Percentiles rank a stretch among this genome's conserved stretches.
phyloP scores from a whole-genome alignment of 2,888 invertebrate species.

The Tuberolachnus salignus region DNA sequence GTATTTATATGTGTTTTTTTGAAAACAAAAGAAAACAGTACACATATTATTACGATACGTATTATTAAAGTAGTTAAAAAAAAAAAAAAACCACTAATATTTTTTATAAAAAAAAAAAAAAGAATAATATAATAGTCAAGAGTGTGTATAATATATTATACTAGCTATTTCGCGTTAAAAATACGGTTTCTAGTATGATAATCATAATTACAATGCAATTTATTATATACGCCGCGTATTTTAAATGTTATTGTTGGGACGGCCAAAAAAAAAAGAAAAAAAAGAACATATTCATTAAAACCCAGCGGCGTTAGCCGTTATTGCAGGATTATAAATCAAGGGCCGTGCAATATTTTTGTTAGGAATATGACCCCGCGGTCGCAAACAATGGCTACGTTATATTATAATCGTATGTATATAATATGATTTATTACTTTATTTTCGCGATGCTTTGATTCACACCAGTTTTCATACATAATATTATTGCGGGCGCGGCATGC shows the following conservation, averaged over 20 bases:
- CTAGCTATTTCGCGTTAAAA: background rate
- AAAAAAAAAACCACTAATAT: background rate
- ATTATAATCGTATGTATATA: background rate
- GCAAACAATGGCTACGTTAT: slow-evolving; percentile 16
- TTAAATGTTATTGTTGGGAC: slow-evolving; percentile 35
- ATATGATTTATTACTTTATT: slow-evolving; percentile 29
- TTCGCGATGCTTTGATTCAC: background rate
- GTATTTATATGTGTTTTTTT: too few relatives aligned
- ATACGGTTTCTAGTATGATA: background rate
- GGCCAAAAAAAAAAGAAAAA: too few relatives aligned
- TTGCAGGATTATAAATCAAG: slow-evolving; percentile 43
- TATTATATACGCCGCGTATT: background rate
- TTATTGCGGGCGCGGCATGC: background rate
- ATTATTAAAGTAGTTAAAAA: background rate
- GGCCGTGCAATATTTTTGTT: slow-evolving; percentile 23
- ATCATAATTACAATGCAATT: slow-evolving; percentile 21
- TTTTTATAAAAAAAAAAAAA: background rate
- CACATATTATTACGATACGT: too few relatives aligned
- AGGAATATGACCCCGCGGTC: background rate
- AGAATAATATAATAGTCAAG: too few relatives aligned
- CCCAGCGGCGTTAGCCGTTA: background rate
- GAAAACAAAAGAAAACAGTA: too few relatives aligned
- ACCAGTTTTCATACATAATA: background rate
- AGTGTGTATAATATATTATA: background rate
- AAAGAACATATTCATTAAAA: slow-evolving; percentile 44